Base-by-base conservation (phyloP, 2,797 vertebrate species). In the Alosa sapidissima region DNA sequence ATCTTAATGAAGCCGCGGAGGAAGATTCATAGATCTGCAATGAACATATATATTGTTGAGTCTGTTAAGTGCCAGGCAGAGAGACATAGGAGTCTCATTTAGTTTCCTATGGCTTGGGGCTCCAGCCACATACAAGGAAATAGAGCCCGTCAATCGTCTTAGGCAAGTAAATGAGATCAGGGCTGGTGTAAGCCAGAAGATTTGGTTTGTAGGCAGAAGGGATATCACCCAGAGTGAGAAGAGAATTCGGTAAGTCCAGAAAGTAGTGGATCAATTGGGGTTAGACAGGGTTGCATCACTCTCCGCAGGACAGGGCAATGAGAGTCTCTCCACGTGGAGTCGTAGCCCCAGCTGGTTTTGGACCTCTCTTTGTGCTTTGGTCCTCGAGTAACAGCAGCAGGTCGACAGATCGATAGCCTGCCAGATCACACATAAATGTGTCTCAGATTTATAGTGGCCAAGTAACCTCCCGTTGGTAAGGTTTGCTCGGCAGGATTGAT, bases 21-120 rank as follows among this genome's bases (percentile, higher is more conserved):
- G 19, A 3, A 81, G 88, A 84, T 83, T 83, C 28, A 83, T 83
- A 58, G 68, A 65, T 45, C 47, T 24, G 24, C 49, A 78, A 19
- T 48, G 75, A 28, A 14, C 51, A 45, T 86, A 83, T 83, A 78
- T 72, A 72, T 47, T 89, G 86, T 92, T 90, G 88, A 62, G 85
- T 81, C 87, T 87, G 86, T 85, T 84, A 84, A 90, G 89, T 84
- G 88, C 58, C 85, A 47, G 68, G 89, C 88, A 88, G 47, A 87
- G 85, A 90, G 81, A 55, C 85, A 28, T 81, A 84, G 78, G 54
- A 47, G 55, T 41, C 33, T 82, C 41, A 82, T 82, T 87, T 55
- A 21, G 72, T 78, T 19, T 45, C 14, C 36, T 14, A 60, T 54
- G 85, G 82, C 85, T 87, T 49, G 58, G n/a, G 36, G 72, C 72